Base-by-base conservation (phyloP, 2,888 invertebrate genomes). In the Sisyra terminalis region DNA sequence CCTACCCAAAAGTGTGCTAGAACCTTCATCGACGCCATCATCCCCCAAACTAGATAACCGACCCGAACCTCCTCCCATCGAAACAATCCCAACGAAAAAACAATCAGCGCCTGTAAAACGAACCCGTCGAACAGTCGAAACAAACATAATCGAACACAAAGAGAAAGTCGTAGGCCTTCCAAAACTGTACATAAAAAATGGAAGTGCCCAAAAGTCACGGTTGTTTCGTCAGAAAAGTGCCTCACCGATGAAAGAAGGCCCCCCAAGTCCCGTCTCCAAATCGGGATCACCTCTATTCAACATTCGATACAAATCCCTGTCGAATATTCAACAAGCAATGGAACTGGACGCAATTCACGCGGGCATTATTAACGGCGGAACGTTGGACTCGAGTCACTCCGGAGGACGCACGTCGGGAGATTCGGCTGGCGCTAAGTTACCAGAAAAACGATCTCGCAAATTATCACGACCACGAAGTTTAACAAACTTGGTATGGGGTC, bases 21-120 rank as follows among this genome's bases (percentile, higher is more conserved):
- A 77, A 1, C 76, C 77, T 0, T 52, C 64, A 52, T 50, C 68
- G 54, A 57, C 68, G 54, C 54, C 67, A 53, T 34, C 36, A 30
- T 39, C 43, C 39, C 49, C 46, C 50, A 60, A 52, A 46, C 60
- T 64, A 53, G 73, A 73, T 61, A 70, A 71, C 40, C 80, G 83
- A 63, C 89, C 89, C 42, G 85, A 87, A 65, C 89, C 89, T 41
- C 89, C 89, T 30, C 89, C 89, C 9, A 87, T 89, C 53, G 88
- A 89, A 65, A 89, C 89, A 1, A 89, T 89, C 53, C 89, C 89
- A 1, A 78, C 84, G 31, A 85, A 85, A 60, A 85, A 84, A 59
- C 68, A 78, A 14, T 73, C 70, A 48, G 64, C 64, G n/a, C 48
- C 49, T 10, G 86, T 85, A 57, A 86, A 86, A 55, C 65, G 84